Base-by-base conservation (phyloP, 1,140 invertebrate species). In the Leptinotarsa lineolata region DNA sequence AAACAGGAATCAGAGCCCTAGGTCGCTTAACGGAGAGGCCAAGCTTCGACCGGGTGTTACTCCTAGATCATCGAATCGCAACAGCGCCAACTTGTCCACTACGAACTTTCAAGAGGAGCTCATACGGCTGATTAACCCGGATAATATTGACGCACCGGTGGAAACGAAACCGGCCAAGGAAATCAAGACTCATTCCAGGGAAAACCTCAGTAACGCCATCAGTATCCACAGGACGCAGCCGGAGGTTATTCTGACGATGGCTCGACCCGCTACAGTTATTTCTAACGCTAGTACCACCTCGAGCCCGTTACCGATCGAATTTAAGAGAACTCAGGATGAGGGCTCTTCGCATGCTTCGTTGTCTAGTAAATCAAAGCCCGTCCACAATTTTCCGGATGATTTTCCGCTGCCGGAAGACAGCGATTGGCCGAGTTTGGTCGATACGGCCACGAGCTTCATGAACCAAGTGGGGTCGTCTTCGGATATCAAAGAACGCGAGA, bases 61-160 rank as follows among this genome's bases (percentile, higher is more conserved):
- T 18, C 73, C 83, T 8, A 77, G 86, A 15, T 82, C 83, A 15
- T 80, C 83, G 64, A 85, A 84, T 82, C 80, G 89, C 72, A 89
- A 89, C 78, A 91, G 89, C 16, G 89, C 90, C 2, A 91, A 91
- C 82, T 83, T 91, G 20, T 87, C 87, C 1, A 88, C 88, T 1
- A 92, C 89, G 78, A 93, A 91, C 22, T 85, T 95, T 4, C 92
- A 97, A 85, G 94, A 97, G 83, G 95, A 97, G 81, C 86, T 97
- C 3, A 92, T 96, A 87, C 90, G 93, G 46, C 86, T 97, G 2
- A 97, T 97, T 74, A 94, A 94, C 86, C 94, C 94, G 0, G 95
- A 97, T 81, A 90, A 91, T 73, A 89, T 91, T 74, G 86, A 82
- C 73, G 87, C 86, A 59, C 83, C 84, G 54, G 73, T 54, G 15